Evolutionary conservation across 2,888 invertebrate genomes (phyloP).

Genomic region (Siphlonurus alternatus): DNA sequence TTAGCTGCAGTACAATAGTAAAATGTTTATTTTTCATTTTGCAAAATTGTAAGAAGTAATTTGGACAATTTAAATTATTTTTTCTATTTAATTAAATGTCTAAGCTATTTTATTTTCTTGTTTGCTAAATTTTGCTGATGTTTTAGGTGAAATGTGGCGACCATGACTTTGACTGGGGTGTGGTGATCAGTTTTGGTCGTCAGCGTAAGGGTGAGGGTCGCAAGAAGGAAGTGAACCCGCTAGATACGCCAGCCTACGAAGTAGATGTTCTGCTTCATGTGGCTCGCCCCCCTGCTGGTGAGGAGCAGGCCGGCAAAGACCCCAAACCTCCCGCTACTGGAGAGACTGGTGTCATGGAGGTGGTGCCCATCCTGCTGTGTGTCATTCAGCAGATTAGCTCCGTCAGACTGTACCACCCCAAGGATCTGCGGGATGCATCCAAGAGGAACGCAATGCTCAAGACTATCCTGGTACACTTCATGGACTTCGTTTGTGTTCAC

Average conservation of each 20-base stretch:
- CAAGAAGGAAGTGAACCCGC: conserved; percentile 24
- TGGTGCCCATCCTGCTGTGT: conserved; percentile 69
- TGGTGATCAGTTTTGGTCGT: conserved; percentile 82
- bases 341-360: conserved; percentile 69
- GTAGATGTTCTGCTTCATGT: conserved; percentile 75
- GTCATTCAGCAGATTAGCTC: conserved; percentile 77
- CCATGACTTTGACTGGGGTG: conserved; percentile 91
- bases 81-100: background rate
- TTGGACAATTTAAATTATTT: conserved; percentile 1
- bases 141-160: conserved; percentile 59
- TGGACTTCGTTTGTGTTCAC: no score
- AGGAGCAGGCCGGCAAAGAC: conserved; percentile 24
- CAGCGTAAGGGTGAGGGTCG: conserved; percentile 23
- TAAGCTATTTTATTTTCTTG: conserved; percentile 3
- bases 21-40: background rate
- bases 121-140: background rate
- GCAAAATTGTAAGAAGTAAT: background rate
- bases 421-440: conserved; percentile 71
- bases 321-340: conserved; percentile 50
- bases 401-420: conserved; percentile 76
- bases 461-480: conserved; percentile 48
- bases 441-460: conserved; percentile 71
- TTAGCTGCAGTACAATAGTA: background rate
- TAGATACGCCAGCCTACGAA: conserved; percentile 41
- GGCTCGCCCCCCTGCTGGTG: conserved; percentile 23